A percentile compares a stretch with the other conserved stretches of the same genome.
These are phyloP conservation scores for Sylvia atricapilla DNA, from an alignment of 2,113 vertebrate genomes.

Conservation along the genomic window DNA sequence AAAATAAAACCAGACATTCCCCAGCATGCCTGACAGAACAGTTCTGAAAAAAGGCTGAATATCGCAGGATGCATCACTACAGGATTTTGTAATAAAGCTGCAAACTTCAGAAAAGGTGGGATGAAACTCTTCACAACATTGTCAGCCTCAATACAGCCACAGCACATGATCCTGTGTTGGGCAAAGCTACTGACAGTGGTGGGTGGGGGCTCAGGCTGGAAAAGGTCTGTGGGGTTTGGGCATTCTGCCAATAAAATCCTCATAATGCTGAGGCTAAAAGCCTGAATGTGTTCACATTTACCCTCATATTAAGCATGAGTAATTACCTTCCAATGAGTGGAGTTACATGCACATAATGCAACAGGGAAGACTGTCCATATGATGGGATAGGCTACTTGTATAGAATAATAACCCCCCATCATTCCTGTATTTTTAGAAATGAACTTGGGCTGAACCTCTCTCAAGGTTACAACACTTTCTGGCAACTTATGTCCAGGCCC, in stretches of 20 bases:
- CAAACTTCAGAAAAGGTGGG: neutral
- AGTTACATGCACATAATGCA: conserved; percentile 14
- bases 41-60: neutral
- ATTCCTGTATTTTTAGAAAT: conserved; percentile 42
- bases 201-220: neutral
- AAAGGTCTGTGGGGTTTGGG: neutral
- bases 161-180: neutral
- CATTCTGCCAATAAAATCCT: neutral
- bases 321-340: conserved; percentile 32
- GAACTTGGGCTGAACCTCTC: conserved; percentile 55
- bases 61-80: neutral
- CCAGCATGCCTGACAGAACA: neutral
- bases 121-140: neutral
- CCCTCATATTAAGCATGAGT: conserved; percentile 33
- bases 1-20: conserved; percentile 20
- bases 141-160: neutral
- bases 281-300: conserved; percentile 26
- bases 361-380: neutral
- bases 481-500: neutral
- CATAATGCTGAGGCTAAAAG: conserved; percentile 30
- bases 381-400: neutral
- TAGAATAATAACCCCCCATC: neutral
- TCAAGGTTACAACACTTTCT: conserved; percentile 26
- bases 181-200: neutral
- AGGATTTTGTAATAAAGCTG: neutral